Conservation (phyloP, 2,888 invertebrate genomes). For the Drosophila bunnanda region DNA sequence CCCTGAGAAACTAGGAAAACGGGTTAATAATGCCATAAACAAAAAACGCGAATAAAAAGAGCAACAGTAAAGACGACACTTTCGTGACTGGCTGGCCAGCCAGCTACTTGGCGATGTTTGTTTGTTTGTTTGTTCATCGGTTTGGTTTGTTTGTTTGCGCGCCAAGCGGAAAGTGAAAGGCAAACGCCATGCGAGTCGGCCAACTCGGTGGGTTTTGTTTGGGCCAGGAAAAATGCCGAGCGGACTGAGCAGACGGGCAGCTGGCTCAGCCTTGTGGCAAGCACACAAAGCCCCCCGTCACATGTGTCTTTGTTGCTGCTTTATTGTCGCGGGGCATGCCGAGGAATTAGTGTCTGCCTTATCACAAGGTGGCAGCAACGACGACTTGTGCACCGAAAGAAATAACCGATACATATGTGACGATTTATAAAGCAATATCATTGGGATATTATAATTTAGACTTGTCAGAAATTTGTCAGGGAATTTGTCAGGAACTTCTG, state of each 20-base stretch:
- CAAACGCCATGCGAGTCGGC: slow-evolving; percentile 30
- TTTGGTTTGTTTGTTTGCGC: slow-evolving; percentile 32
- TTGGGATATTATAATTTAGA: not conserved
- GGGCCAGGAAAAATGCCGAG: slow-evolving; percentile 11
- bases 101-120: slow-evolving; percentile 45
- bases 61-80: slow-evolving; percentile 77
- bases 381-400: slow-evolving; percentile 8
- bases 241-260: slow-evolving; percentile 26
- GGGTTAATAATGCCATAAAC: slow-evolving; percentile 80
- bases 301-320: slow-evolving; percentile 16
- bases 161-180: slow-evolving; percentile 71
- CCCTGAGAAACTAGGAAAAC: slow-evolving; percentile 71
- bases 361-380: slow-evolving; percentile 36
- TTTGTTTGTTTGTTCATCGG: slow-evolving; percentile 48
- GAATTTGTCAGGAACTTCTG: not conserved
- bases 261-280: slow-evolving; percentile 47
- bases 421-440: not conserved
- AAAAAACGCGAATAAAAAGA: slow-evolving; percentile 24
- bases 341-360: slow-evolving; percentile 62
- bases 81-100: slow-evolving; percentile 72
- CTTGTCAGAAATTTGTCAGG: not conserved
- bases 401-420: not conserved
- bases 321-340: slow-evolving; percentile 48
- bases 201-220: slow-evolving; percentile 25
- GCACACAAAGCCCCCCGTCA: slow-evolving; percentile 38